Percentiles rank a stretch among this genome's conserved stretches.
These are phyloP conservation scores for Agyllia agylla DNA, from an alignment of 2,888 invertebrate species.

Conservation along the genomic window DNA sequence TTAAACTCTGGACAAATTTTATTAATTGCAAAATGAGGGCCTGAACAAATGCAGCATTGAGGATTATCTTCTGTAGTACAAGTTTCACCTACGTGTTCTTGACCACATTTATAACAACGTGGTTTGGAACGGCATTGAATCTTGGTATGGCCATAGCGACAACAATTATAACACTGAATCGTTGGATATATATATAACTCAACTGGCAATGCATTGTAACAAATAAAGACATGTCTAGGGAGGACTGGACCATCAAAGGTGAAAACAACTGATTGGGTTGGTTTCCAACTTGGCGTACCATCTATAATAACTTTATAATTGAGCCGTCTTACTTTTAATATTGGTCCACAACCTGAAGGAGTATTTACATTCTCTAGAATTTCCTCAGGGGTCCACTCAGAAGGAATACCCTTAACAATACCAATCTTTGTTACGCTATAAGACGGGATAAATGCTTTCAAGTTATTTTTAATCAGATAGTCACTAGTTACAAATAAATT, in stretches of 20 bases:
- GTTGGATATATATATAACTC: background rate
- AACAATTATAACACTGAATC: background rate
- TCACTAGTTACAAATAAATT: background rate
- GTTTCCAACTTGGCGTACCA: background rate
- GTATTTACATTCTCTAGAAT: background rate
- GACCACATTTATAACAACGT: background rate
- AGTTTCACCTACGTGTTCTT: background rate
- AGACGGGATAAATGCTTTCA: background rate
- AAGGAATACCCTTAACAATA: background rate
- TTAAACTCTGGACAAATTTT: background rate
- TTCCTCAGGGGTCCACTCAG: background rate
- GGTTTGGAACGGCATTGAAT: background rate
- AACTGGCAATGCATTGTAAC: background rate
- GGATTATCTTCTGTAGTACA: background rate
- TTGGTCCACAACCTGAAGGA: background rate
- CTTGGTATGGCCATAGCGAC: background rate
- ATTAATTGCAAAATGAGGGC: background rate
- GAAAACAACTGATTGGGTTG: background rate
- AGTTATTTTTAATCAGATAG: background rate
- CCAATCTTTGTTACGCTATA: background rate
- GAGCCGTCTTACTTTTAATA: background rate
- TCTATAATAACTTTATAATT: background rate
- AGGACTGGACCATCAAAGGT: background rate
- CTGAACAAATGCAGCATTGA: background rate
- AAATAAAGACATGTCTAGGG: background rate